Evolutionary conservation across 2,113 vertebrate species (phyloP).

Genomic region (Passer montanus): DNA sequence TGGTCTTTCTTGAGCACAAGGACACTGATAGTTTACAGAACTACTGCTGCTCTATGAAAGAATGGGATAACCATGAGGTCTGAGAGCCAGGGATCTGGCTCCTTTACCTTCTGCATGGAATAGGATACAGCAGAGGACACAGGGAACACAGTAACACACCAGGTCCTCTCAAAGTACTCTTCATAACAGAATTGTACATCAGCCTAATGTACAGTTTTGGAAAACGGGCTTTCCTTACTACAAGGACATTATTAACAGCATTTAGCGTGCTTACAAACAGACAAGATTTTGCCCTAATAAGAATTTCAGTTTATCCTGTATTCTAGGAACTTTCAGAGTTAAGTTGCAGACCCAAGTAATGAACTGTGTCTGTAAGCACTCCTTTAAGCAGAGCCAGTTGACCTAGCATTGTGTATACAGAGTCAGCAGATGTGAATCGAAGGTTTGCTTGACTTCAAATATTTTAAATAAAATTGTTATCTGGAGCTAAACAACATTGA

Average conservation of each 20-base stretch:
- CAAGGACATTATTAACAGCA: slow-evolving; percentile 31
- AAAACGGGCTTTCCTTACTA: not conserved
- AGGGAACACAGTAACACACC: not conserved
- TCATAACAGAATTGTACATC: accelerated
- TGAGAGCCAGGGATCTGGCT: not conserved
- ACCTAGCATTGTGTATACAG: not conserved
- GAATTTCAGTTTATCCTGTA: not conserved
- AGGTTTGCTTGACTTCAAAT: not conserved
- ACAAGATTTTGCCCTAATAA: not conserved
- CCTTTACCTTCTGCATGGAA: not conserved
- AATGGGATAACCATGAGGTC: not conserved
- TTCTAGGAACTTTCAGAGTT: not conserved
- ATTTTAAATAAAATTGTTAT: slow-evolving; percentile 22
- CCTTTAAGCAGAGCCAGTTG: not conserved
- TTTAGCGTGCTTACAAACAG: not conserved
- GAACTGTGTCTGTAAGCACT: not conserved
- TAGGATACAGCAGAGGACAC: not conserved
- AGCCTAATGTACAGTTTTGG: not conserved
- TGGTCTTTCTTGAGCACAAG: not conserved
- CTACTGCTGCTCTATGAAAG: not conserved
- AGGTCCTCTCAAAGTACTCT: not conserved
- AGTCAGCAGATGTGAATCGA: not conserved
- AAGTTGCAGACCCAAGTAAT: not conserved
- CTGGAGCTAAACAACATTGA: not conserved
- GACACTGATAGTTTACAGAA: not conserved